Percentiles rank a stretch among this genome's conserved stretches.
Evolutionary conservation across 2,888 invertebrate species (phyloP).

Genomic region (Netelia inedita): DNA sequence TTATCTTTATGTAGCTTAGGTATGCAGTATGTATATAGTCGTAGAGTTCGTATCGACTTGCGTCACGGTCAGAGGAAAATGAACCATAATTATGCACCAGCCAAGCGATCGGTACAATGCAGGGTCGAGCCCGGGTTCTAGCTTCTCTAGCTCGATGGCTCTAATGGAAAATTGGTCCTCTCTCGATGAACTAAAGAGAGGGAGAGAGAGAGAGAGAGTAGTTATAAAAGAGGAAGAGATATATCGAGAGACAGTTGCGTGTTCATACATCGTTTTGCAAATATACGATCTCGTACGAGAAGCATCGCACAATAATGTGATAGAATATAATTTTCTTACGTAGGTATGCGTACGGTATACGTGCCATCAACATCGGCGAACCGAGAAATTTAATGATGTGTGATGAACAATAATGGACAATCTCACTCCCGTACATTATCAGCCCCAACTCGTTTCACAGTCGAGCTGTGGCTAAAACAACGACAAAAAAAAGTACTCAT

Average conservation of each 20-base stretch:
- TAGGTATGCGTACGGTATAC: neutral
- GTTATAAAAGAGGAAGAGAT: neutral
- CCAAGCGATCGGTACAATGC: conserved; percentile 59
- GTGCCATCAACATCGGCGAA: conserved; percentile 17
- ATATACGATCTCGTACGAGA: neutral
- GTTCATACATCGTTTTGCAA: conserved; percentile 35
- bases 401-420: conserved; percentile 34
- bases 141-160: conserved; percentile 3
- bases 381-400: conserved; percentile 35
- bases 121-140: conserved; percentile 44
- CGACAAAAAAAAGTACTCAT: neutral
- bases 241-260: conserved; percentile 49
- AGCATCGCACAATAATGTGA: neutral
- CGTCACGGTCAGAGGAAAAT: conserved; percentile 62
- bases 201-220: neutral
- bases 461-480: neutral
- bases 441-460: neutral
- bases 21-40: conserved; percentile 5
- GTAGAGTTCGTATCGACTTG: conserved; percentile 31
- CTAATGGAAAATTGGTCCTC: conserved; percentile 57
- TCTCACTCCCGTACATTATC: conserved; percentile 5
- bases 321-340: conserved; percentile 4
- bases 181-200: conserved; percentile 42
- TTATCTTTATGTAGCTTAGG: neutral
- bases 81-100: conserved; percentile 62